Base-by-base conservation (phyloP, 2,888 invertebrate genomes). In the Nebria brevicollis region DNA sequence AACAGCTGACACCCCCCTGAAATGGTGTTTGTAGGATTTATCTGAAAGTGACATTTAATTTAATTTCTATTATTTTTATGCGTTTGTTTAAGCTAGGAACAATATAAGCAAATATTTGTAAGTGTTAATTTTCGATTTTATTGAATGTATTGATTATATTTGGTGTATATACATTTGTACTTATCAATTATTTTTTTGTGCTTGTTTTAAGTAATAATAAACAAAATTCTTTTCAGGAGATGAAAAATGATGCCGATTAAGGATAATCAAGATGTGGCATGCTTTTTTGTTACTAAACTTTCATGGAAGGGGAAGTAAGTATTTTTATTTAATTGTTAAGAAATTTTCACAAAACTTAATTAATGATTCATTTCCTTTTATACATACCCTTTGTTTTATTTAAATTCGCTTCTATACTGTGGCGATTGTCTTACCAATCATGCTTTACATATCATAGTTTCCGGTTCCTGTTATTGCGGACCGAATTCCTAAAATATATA, bases 281-380 rank as follows among this genome's bases (percentile, higher is more conserved):
- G 98, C 88, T 99, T 97, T 91, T 94, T 97, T 87, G 98, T 98
- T 87, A 98, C 96, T 64, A 99, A 99, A 90, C 98, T 98, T 89
- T 97, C 96, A 41, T 99, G 99, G 99, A 98, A 98, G 90, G 99
- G 99, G 89, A 98, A 97, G 95, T 96, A 90, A 92, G 93, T 90
- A 81, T 72, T 2, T 1, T 54, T 54, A 0, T 2, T 54, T 11
- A 54, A 54, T 54, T 11, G 0, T 54, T 11, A 7, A 54, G 54
- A 11, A 13, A 8, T 54, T 0, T 34, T 34, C 34, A 34, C 34
- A 0, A 8, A 74, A 64, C 72, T 72, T 15, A 15, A 64, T 72
- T 70, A 42, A 43, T 81, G 26, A 75, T 80, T 82, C 70, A 77
- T 81, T 15, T 80, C 81, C 66, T 82, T 76, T 54, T 77, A 74